phyloP scores from a whole-genome alignment of 1,140 invertebrate species.

The Atta cephalotes region DNA sequence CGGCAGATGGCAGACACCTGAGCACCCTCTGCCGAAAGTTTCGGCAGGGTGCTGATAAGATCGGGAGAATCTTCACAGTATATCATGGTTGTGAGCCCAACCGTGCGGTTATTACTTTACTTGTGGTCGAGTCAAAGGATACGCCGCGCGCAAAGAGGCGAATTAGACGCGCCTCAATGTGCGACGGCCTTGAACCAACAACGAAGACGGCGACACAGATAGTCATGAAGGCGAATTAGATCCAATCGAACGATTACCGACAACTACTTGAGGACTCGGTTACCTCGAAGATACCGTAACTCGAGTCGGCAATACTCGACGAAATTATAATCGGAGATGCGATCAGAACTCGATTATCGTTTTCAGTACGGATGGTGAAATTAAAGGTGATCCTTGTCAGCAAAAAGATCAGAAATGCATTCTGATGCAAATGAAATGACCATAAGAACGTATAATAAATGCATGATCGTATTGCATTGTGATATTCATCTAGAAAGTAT shows the following conservation, averaged over 20 bases:
- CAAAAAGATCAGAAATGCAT: constrained; percentile 18
- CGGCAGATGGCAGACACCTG: constrained; percentile 74
- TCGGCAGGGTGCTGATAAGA: constrained; percentile 37
- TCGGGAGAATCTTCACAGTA: constrained; percentile 44
- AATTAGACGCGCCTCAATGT: constrained; percentile 37
- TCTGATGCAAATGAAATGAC: constrained; percentile 46
- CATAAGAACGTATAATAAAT: background rate
- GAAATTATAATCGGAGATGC: constrained; percentile 44
- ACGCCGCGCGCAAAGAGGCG: constrained; percentile 40
- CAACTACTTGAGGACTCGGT: constrained; percentile 66
- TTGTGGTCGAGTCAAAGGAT: constrained; percentile 43
- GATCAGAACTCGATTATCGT: constrained; percentile 57
- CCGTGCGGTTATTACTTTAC: constrained; percentile 25
- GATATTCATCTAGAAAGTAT: constrained; percentile 1
- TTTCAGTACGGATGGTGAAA: constrained; percentile 36
- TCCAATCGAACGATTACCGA: constrained; percentile 73
- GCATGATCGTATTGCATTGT: constrained; percentile 10
- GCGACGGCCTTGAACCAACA: constrained; percentile 68
- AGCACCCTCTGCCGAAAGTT: constrained; percentile 47
- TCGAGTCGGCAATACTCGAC: constrained; percentile 37
- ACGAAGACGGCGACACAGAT: constrained; percentile 63
- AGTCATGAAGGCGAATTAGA: constrained; percentile 75
- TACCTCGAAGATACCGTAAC: constrained; percentile 58
- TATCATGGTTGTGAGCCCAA: background rate
- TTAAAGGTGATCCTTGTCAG: constrained; percentile 37